phyloP scores from a whole-genome alignment of 2,113 vertebrate genomes.

The Leptosomus discolor region DNA sequence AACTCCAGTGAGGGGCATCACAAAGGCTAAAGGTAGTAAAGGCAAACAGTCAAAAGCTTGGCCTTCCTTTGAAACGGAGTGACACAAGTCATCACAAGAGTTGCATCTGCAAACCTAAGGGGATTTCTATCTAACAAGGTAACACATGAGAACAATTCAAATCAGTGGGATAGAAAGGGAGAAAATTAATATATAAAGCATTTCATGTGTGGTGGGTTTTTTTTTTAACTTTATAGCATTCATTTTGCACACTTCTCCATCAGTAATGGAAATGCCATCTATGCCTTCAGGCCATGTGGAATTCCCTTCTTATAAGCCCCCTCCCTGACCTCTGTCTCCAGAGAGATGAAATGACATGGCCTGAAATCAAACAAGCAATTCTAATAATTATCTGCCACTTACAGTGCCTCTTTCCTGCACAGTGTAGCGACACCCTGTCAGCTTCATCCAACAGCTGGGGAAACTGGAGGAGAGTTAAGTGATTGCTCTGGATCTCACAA shows the following conservation, averaged over 20 bases:
- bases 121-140: not conserved
- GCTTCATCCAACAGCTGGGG: not conserved
- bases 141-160: not conserved
- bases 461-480: not conserved
- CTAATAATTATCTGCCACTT: not conserved
- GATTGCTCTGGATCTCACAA: not conserved
- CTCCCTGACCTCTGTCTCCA: not conserved
- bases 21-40: not conserved
- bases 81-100: not conserved
- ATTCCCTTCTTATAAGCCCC: not conserved
- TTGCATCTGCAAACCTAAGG: not conserved
- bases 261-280: not conserved
- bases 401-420: not conserved
- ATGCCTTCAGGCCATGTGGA: not conserved
- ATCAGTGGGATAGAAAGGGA: not conserved
- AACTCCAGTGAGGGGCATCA: not conserved
- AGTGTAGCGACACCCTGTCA: not conserved
- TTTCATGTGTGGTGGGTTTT: not conserved
- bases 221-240: not conserved
- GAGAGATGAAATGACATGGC: not conserved
- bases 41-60: not conserved
- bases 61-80: not conserved
- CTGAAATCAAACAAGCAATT: constrained; percentile 24
- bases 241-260: not conserved
- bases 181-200: not conserved